Evolutionary conservation across 2,113 vertebrate species (phyloP).

Genomic region (Rhinoptilus africanus): DNA sequence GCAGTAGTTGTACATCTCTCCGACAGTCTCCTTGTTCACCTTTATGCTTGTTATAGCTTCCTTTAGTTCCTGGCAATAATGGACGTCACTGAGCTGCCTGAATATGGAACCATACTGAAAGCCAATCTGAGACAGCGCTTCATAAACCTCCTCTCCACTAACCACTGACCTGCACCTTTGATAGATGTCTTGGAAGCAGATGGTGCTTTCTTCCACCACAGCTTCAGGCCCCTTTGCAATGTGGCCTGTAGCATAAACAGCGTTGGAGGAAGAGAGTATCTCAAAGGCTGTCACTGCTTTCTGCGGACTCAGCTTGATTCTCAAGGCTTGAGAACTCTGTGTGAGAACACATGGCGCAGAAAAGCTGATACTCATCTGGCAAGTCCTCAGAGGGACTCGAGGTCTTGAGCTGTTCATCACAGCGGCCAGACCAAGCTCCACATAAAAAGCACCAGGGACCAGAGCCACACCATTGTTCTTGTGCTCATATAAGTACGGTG

Average conservation of each 20-base stretch:
- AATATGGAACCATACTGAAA: slow-evolving; percentile 82
- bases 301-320: slow-evolving; percentile 66
- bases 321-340: slow-evolving; percentile 68
- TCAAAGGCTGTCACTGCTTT: slow-evolving; percentile 68
- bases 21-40: slow-evolving; percentile 67
- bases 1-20: slow-evolving; percentile 75
- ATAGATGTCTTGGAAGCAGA: slow-evolving; percentile 69
- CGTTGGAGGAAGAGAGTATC: slow-evolving; percentile 71
- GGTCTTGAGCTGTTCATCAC: slow-evolving; percentile 69
- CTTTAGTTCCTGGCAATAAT: slow-evolving; percentile 77
- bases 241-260: slow-evolving; percentile 76
- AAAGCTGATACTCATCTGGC: slow-evolving; percentile 77
- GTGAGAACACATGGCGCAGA: slow-evolving; percentile 71
- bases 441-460: slow-evolving; percentile 80
- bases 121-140: slow-evolving; percentile 70
- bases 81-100: slow-evolving; percentile 75
- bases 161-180: slow-evolving; percentile 74
- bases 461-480: slow-evolving; percentile 76
- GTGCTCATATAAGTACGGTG: slow-evolving; percentile 80
- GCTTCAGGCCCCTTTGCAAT: slow-evolving; percentile 27
- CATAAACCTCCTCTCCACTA: slow-evolving; percentile 72
- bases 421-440: slow-evolving; percentile 80
- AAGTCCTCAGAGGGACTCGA: slow-evolving; percentile 68
- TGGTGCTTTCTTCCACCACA: slow-evolving; percentile 71
- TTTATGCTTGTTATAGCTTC: slow-evolving; percentile 79